These are phyloP conservation scores for Lepidocyrtinus sp. DNA, from an alignment of 2,888 invertebrate genomes.

Conservation along the genomic window DNA sequence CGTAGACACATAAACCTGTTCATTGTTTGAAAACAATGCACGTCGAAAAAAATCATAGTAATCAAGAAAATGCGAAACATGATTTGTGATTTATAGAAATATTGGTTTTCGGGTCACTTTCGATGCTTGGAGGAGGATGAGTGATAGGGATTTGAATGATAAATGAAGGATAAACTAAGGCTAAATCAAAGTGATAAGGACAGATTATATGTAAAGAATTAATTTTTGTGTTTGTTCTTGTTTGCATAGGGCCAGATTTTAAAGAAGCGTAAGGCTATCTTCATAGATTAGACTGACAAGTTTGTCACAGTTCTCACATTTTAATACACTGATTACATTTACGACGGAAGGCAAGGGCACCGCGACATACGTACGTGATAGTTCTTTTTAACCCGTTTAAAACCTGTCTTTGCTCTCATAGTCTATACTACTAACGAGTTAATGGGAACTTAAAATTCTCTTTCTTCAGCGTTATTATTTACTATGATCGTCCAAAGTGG, in stretches of 20 bases:
- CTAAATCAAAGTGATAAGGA: neutral
- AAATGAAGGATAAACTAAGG: neutral
- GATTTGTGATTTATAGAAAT: slow-evolving; percentile 24
- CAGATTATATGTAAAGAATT: neutral
- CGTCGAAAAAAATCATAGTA: neutral
- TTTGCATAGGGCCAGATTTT: neutral
- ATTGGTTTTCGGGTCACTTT: slow-evolving; percentile 61
- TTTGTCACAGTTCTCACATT: slow-evolving; percentile 13
- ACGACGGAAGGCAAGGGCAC: neutral
- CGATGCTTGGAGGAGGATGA: slow-evolving; percentile 20
- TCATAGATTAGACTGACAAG: neutral
- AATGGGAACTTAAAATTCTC: too few species aligned
- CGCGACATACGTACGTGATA: neutral
- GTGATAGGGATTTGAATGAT: neutral
- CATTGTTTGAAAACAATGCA: neutral
- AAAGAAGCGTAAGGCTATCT: neutral
- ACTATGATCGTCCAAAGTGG: too few species aligned
- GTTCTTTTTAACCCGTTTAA: neutral
- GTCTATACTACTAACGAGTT: too few species aligned
- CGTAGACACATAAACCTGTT: neutral
- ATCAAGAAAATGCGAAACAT: neutral
- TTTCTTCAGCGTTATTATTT: too few species aligned
- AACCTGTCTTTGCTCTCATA: slow-evolving; percentile 1
- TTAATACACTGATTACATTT: neutral
- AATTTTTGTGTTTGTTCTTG: neutral